Percentiles rank a stretch among this genome's conserved stretches.
phyloP scores from a whole-genome alignment of 2,797 vertebrate species.

The Sebastes goodei region DNA sequence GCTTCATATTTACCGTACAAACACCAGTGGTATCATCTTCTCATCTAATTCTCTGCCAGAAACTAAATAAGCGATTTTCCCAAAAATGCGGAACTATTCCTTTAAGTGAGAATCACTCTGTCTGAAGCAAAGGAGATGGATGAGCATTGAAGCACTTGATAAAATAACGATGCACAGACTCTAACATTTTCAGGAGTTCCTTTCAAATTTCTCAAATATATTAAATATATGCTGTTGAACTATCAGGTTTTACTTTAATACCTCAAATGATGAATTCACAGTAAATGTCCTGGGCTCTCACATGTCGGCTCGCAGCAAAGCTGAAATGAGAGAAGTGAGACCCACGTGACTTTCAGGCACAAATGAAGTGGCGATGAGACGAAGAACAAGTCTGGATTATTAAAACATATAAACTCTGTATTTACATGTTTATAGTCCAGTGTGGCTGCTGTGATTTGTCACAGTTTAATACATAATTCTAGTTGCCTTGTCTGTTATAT shows the following conservation, averaged over 20 bases:
- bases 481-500: conserved; percentile 37
- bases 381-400: conserved; percentile 11
- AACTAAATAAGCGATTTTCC: background rate
- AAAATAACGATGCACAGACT: conserved; percentile 7
- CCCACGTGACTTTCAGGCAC: background rate
- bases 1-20: background rate
- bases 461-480: conserved; percentile 1
- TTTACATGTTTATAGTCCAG: conserved; percentile 6
- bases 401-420: conserved; percentile 5
- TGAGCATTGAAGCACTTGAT: background rate
- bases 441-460: conserved; percentile 1
- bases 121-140: background rate
- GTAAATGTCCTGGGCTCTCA: background rate
- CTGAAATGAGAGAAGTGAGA: background rate
- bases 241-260: conserved; percentile 36
- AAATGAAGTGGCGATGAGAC: background rate
- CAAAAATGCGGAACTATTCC: background rate
- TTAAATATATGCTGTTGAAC: background rate
- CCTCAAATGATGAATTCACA: conserved; percentile 35
- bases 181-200: background rate
- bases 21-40: background rate
- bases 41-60: background rate
- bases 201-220: background rate
- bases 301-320: background rate
- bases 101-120: background rate